Evolutionary conservation across 2,888 invertebrate genomes (phyloP).

Genomic region (Torymus tubicola): DNA sequence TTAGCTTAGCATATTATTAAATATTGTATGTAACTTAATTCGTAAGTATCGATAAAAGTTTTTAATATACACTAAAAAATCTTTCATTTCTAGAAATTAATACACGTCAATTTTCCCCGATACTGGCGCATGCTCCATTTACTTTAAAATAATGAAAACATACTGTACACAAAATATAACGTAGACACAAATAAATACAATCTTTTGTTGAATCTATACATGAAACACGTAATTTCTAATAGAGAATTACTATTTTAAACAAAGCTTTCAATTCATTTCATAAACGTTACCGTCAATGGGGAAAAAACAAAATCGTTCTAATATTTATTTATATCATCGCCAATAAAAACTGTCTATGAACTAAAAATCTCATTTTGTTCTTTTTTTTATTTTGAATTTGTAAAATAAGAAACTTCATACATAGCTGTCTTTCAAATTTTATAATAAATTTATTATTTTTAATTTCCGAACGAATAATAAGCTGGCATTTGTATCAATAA

Average conservation of each 20-base stretch:
- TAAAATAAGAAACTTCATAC: too few species aligned
- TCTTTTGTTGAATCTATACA: too few species aligned
- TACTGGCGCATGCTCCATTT: conserved; percentile 59
- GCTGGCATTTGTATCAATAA: too few species aligned
- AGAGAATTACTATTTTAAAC: too few species aligned
- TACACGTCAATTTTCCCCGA: conserved; percentile 42
- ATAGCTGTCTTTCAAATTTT: too few species aligned
- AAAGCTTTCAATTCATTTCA: not conserved
- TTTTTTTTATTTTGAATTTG: too few species aligned
- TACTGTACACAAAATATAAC: not conserved
- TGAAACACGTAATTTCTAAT: too few species aligned
- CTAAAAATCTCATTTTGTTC: too few species aligned
- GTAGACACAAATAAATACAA: not conserved
- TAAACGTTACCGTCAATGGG: conserved; percentile 18
- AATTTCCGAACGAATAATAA: too few species aligned
- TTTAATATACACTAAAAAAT: conserved; percentile 18
- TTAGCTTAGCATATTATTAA: conserved; percentile 11
- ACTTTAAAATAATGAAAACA: conserved; percentile 38
- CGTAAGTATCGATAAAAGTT: conserved; percentile 32
- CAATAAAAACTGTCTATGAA: too few species aligned
- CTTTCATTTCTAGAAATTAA: conserved; percentile 31
- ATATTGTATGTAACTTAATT: conserved; percentile 19
- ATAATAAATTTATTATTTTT: too few species aligned
- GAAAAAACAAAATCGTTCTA: not conserved
- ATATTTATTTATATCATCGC: not conserved